phyloP scores from a whole-genome alignment of 2,888 invertebrate genomes.

The Thecophora atra region DNA sequence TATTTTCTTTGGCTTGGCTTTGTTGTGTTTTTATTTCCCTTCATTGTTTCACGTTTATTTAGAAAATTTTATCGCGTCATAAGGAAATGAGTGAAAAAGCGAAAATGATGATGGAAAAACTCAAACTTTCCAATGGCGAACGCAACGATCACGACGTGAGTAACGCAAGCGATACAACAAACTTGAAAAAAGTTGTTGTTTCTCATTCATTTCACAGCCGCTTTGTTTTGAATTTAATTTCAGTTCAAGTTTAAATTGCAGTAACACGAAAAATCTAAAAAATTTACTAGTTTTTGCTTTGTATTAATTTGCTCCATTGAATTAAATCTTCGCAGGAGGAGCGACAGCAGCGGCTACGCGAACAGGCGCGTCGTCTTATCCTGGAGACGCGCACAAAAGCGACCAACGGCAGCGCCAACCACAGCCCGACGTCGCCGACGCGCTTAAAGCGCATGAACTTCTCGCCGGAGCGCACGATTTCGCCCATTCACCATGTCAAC shows the following conservation, averaged over 20 bases:
- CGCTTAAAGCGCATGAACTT: constrained; percentile 62
- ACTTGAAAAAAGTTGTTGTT: background rate
- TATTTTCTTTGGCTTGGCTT: constrained; percentile 49
- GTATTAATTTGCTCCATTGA: constrained; percentile 8
- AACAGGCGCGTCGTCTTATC: constrained; percentile 88
- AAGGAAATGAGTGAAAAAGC: constrained; percentile 67
- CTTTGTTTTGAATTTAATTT: constrained; percentile 27
- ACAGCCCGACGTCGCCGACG: constrained; percentile 62
- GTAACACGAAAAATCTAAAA: background rate
- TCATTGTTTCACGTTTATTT: constrained; percentile 49
- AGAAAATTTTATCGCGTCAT: constrained; percentile 66
- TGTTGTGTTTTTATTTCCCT: constrained; percentile 46
- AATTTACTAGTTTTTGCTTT: background rate
- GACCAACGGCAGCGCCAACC: constrained; percentile 47
- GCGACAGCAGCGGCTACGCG: constrained; percentile 84
- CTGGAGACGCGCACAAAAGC: constrained; percentile 78
- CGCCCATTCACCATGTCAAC: constrained; percentile 62
- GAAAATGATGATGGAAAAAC: constrained; percentile 66
- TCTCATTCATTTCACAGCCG: constrained; percentile 14
- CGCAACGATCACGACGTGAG: constrained; percentile 63
- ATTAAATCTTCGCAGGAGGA: constrained; percentile 72
- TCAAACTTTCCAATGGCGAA: constrained; percentile 59
- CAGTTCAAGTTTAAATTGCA: too few relatives aligned
- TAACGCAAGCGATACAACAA: constrained; percentile 45
- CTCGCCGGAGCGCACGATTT: constrained; percentile 64